These are phyloP conservation scores for Cephus sareptanus DNA, from an alignment of 2,888 invertebrate genomes.

Conservation along the genomic window DNA sequence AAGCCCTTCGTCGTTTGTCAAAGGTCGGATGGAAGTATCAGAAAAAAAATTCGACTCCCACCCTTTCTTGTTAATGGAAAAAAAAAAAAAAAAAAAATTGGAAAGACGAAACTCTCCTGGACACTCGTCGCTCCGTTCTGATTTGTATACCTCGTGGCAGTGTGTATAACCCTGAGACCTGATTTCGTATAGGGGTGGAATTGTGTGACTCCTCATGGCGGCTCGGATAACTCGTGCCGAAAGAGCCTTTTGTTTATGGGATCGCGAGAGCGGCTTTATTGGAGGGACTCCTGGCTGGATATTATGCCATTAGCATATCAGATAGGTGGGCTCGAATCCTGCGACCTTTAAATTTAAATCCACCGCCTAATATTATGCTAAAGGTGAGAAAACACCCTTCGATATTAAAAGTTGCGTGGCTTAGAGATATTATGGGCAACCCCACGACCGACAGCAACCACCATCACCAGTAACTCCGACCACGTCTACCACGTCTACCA, in stretches of 20 bases:
- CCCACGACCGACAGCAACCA: constrained; percentile 10
- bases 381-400: constrained; percentile 63
- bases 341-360: constrained; percentile 58
- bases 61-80: neutral
- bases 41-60: neutral
- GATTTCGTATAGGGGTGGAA: neutral
- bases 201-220: neutral
- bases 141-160: neutral
- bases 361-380: constrained; percentile 49
- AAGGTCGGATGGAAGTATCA: neutral
- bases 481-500: constrained; percentile 2
- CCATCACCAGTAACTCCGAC: constrained; percentile 2
- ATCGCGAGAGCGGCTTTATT: constrained; percentile 40
- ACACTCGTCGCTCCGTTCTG: neutral
- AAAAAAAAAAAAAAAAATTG: neutral
- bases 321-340: constrained; percentile 48
- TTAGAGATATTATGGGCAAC: constrained; percentile 51
- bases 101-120: neutral
- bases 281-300: constrained; percentile 41
- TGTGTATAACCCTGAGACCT: neutral
- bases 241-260: constrained; percentile 33
- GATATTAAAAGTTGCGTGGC: constrained; percentile 63
- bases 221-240: constrained; percentile 4
- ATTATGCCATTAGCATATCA: constrained; percentile 60
- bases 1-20: neutral